Conservation (phyloP, 2,797 vertebrate species). For the Poeciliopsis gracilis region DNA sequence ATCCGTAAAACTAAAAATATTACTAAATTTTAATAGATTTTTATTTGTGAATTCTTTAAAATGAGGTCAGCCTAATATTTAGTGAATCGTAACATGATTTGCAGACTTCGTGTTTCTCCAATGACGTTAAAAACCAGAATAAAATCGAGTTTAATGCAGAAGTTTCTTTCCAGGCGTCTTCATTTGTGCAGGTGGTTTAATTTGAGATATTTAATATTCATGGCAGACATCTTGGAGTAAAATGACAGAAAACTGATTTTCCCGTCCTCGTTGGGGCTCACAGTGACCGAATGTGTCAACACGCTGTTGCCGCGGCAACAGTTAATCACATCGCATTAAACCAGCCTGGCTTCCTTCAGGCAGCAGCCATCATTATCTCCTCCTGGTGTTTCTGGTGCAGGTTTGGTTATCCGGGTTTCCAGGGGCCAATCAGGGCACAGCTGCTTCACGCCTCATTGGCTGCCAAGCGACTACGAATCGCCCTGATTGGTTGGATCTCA, state of each 20-base stretch:
- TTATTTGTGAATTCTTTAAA: neutral
- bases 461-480: conserved; percentile 41
- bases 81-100: neutral
- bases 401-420: conserved; percentile 58
- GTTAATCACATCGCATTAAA: conserved; percentile 47
- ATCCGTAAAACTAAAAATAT: neutral
- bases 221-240: neutral
- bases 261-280: conserved; percentile 26
- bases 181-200: neutral
- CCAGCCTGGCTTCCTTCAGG: conserved; percentile 54
- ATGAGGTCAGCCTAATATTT: too few relatives aligned
- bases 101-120: neutral
- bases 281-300: conserved; percentile 18
- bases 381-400: conserved; percentile 69
- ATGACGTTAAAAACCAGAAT: neutral
- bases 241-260: neutral
- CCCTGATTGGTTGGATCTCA: conserved; percentile 66
- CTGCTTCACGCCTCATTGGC: conserved; percentile 69
- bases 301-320: conserved; percentile 40
- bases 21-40: neutral
- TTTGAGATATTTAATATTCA: neutral
- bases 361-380: conserved; percentile 63
- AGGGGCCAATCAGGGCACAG: conserved; percentile 60
- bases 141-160: neutral
- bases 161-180: neutral